phyloP scores from a whole-genome alignment of 2,797 vertebrate species.

The Pipistrellus pygmaeus region DNA sequence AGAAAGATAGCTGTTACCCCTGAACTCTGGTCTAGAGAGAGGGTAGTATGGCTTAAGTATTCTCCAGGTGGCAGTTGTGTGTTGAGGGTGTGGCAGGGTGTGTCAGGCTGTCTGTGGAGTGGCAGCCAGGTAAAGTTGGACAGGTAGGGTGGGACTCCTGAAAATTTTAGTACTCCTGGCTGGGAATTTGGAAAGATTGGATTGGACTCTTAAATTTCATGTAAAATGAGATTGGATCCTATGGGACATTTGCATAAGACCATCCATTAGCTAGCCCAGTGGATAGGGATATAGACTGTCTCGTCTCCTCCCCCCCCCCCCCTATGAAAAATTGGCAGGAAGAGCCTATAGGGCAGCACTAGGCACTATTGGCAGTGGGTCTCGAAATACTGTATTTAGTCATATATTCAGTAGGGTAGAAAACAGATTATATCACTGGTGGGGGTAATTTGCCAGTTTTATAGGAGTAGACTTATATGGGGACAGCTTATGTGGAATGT shows the following conservation, averaged over 20 bases:
- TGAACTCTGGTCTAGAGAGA: background rate
- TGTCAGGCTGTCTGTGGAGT: background rate
- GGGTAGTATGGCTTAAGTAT: background rate
- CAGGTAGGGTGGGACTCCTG: conserved; percentile 3
- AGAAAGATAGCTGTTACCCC: fast-evolving
- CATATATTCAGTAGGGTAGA: background rate
- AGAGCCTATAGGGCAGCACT: background rate
- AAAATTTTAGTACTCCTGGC: background rate
- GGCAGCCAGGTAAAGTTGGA: conserved; percentile 23
- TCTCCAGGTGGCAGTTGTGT: conserved; percentile 1
- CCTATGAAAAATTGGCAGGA: background rate
- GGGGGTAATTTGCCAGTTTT: background rate
- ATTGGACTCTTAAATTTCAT: background rate
- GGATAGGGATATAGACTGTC: background rate
- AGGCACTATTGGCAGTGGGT: background rate
- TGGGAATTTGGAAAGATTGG: background rate
- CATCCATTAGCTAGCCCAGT: background rate
- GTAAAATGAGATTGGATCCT: background rate
- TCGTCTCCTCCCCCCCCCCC: too few species aligned
- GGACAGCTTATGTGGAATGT: background rate
- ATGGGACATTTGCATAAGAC: background rate
- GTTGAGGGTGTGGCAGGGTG: conserved; percentile 61
- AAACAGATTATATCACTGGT: background rate
- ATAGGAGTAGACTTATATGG: background rate
- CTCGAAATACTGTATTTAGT: background rate